Base-by-base conservation (phyloP, 64 coral and sea anemone genomes). In the Montipora foliosa region DNA sequence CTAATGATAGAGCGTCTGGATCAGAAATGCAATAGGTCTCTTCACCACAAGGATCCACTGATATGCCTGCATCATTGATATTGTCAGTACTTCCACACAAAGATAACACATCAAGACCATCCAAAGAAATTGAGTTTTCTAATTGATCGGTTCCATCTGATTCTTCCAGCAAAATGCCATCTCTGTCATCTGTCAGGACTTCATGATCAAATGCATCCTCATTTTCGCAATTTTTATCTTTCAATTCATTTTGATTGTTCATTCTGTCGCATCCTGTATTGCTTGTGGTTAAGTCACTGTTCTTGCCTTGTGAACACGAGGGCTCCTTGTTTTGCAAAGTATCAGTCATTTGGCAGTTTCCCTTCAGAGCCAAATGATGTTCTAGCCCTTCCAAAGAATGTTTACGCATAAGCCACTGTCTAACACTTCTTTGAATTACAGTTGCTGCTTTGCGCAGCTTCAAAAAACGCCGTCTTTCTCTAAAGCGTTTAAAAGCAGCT, bases 401-500 rank as follows among this genome's bases (percentile, higher is more conserved):
- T 60, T 57, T 94, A 10, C 37, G 15, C 14, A 73, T 49, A 76
- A 97, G 89, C 95, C 95, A 97, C 37, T 85, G 91, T 78, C 96
- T 89, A 6, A 95, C 84, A 67, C 78, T 92, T 47, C 93, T 95
- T 78, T 97, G 96, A 75, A 97, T 97, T 0, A 97, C 85, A 62
- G 92, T 92, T 6, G 91, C 96, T 46, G 96, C 93, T 72, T 89
- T 92, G 19, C 94, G 91, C 74, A 94, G 74, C 61, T 90, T 95
- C 62, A 97, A 69, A 92, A 97, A 97, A 5, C 90, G 84, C 37
- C 87, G 79, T 21, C 96, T 88, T 77, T 97, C 93, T 29, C 92
- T 77, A 29, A 97, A 97, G 24, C 93, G 90, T 47, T 97, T 97
- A 25, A 92, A 97, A 22, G 93, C 93, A 89, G 96, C 96, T 89